These are phyloP conservation scores for Trichoplusia ni DNA, from an alignment of 1,140 invertebrate species.

Conservation along the genomic window DNA sequence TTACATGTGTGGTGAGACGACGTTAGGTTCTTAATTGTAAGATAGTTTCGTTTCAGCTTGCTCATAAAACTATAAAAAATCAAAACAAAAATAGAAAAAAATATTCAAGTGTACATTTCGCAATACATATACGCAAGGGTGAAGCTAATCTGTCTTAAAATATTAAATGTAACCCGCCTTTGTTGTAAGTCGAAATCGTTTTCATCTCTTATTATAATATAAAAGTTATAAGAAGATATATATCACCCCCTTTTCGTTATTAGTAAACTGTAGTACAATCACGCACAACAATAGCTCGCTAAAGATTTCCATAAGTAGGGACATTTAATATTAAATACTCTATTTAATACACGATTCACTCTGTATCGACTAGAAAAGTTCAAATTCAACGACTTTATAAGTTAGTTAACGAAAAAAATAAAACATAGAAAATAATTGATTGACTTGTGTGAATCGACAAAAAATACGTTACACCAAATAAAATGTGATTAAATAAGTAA, in stretches of 20 bases:
- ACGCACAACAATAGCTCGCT: constrained; percentile 17
- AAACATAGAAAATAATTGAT: not conserved
- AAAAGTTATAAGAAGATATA: constrained; percentile 29
- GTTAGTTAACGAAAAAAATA: constrained; percentile 3
- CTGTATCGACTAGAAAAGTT: constrained; percentile 6
- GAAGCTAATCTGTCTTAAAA: constrained; percentile 61
- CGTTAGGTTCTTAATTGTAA: constrained; percentile 66
- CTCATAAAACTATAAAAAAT: constrained; percentile 23
- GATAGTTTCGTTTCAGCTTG: constrained; percentile 67
- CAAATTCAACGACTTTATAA: not conserved
- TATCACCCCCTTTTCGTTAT: constrained; percentile 23
- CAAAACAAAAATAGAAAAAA: constrained; percentile 19
- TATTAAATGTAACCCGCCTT: constrained; percentile 52
- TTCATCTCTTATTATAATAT: constrained; percentile 27
- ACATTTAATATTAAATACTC: constrained; percentile 26
- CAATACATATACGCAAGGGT: constrained; percentile 45
- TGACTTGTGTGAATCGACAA: constrained; percentile 37
- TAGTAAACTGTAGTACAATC: constrained; percentile 36
- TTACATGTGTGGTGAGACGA: constrained; percentile 82
- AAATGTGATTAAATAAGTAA: constrained; percentile 43
- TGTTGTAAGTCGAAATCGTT: constrained; percentile 28
- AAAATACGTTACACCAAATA: constrained; percentile 45
- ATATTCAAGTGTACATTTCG: not conserved
- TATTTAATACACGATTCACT: constrained; percentile 20
- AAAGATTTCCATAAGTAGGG: constrained; percentile 19